Evolutionary conservation across 2,797 vertebrate genomes (phyloP), one percentile per base, ranked within the genome.

Genomic region (Triplophysa yarkandensis): DNA sequence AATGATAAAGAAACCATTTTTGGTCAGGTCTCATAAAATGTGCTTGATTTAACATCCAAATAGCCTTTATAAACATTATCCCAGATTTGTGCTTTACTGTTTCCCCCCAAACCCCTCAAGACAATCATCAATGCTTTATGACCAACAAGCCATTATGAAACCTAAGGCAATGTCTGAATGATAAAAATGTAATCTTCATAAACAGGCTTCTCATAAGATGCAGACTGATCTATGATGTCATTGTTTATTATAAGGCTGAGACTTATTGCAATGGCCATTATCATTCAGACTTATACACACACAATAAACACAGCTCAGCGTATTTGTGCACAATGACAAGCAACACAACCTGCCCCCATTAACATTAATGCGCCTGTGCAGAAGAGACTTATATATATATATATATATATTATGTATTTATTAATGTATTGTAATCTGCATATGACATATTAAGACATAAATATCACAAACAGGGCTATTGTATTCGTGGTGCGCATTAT

Each of bases 301-400:
- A 36, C 41, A 52, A 32, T 50, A 67, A 61, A 62, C 68, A 62
- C 52, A 58, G 55, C 69, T 72, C 61, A 60, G 69, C 54, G 54
- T 55, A 46, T 72, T 58, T 76, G 36, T 58, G 46, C 57, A 71
- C 52, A 62, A 55, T 75, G 23, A 57, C 25, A 77, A 65, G 60
- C 50, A 19, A 28, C 46, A 54, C 55, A 63, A 46, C 50, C 65
- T 21, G 44, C 69, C 30, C 23, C 30, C 58, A 32, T 74, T n/a
- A 30, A 16, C 55, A 66, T 50, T 62, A 71, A 50, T 27, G 28
- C 43, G 55, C 21, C 44, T n/a, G 21, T 36, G 65, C 65, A 62
- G 2, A 57, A 17, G 6, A 32, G n/a, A 71, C 28, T 36, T 27
- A 69, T n/a, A n/a, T n/a, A n/a, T n/a, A n/a, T n/a, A n/a, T n/a